These are phyloP conservation scores for Crypturellus tataupa DNA, from an alignment of 2,797 vertebrate genomes.

Conservation along the genomic window DNA sequence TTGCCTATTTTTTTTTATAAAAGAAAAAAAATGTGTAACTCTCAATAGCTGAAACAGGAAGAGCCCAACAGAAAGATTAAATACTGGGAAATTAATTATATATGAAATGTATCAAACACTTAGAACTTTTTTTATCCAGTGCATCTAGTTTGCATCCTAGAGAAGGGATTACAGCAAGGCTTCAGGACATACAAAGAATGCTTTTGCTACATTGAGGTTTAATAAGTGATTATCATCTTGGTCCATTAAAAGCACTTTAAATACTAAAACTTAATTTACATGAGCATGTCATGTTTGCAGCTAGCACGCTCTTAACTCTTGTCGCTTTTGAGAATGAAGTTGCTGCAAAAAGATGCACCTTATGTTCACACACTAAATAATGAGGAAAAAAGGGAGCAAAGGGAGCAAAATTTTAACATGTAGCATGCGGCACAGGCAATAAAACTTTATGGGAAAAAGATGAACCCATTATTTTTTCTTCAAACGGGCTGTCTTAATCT, in stretches of 20 bases:
- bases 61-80: neutral
- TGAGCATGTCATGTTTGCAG: neutral
- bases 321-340: neutral
- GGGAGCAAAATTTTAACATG: neutral
- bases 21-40: neutral
- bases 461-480: neutral
- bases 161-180: neutral
- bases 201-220: neutral
- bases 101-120: neutral
- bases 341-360: neutral
- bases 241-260: neutral
- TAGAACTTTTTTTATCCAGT: neutral
- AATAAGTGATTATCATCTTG: neutral
- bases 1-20: neutral
- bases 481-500: neutral
- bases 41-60: neutral
- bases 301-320: neutral
- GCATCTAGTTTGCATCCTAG: neutral
- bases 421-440: neutral
- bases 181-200: neutral
- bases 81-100: neutral
- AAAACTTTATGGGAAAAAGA: neutral
- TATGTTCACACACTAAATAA: neutral
- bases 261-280: neutral
- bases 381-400: neutral